Percentiles rank a stretch among this genome's conserved stretches.
Evolutionary conservation across 2,888 invertebrate species (phyloP).

Genomic region (Brachycybe producta): DNA sequence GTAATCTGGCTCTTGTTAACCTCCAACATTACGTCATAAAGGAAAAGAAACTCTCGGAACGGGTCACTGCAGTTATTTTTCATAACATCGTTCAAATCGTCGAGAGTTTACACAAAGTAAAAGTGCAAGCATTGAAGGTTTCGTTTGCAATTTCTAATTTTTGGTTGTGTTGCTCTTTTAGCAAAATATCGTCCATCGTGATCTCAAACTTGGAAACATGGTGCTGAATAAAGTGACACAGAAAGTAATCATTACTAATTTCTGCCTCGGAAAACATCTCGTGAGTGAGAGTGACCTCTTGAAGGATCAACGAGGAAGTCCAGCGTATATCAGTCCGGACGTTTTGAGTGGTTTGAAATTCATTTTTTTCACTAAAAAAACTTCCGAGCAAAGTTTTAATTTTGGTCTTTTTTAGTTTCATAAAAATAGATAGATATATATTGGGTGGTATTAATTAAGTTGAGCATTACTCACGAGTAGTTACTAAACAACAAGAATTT

Average conservation of each 20-base stretch:
- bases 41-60: conserved; percentile 58
- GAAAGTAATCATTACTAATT: conserved; percentile 54
- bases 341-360: conserved; percentile 47
- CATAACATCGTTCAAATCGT: conserved; percentile 60
- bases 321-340: conserved; percentile 68
- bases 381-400: neutral
- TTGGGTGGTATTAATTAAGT: too few species aligned
- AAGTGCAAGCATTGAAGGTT: neutral
- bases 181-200: conserved; percentile 63
- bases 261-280: conserved; percentile 60
- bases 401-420: too few species aligned
- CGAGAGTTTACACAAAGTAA: conserved; percentile 55
- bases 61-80: conserved; percentile 58
- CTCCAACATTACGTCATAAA: conserved; percentile 62
- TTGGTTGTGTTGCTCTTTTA: conserved; percentile 31
- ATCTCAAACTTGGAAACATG: conserved; percentile 62
- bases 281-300: conserved; percentile 56
- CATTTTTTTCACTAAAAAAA: neutral
- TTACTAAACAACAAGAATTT: too few species aligned
- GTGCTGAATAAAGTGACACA: conserved; percentile 52
- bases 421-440: too few species aligned
- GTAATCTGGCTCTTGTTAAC: conserved; percentile 42
- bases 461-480: too few species aligned
- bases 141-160: neutral
- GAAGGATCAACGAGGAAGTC: conserved; percentile 62